Conservation (phyloP, 2,888 invertebrate genomes). For the Catotricha subobsoleta region DNA sequence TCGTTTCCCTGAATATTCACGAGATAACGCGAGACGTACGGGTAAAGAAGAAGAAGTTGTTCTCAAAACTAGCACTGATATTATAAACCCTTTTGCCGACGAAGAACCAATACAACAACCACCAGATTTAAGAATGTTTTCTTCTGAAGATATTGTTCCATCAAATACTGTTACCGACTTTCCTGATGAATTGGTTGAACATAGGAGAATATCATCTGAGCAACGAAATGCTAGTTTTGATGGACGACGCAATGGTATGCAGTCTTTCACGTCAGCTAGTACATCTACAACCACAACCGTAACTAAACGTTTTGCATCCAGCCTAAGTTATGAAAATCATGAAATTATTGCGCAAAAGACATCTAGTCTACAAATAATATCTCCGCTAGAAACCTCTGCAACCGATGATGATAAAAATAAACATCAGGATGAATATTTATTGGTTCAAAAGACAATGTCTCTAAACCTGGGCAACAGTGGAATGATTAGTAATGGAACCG, state of each 20-base stretch:
- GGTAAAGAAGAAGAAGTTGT: conserved; percentile 9
- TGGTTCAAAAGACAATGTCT: conserved; percentile 19
- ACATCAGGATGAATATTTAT: conserved; percentile 14
- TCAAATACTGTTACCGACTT: background rate
- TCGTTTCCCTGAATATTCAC: conserved; percentile 24
- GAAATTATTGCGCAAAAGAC: conserved; percentile 20
- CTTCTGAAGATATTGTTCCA: no score
- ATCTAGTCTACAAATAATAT: conserved; percentile 4
- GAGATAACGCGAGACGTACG: conserved; percentile 10
- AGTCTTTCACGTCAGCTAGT: background rate
- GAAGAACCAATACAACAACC: background rate
- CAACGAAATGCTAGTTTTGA: conserved; percentile 24
- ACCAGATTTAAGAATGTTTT: background rate
- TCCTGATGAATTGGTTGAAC: conserved; percentile 17
- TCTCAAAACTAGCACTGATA: conserved; percentile 3
- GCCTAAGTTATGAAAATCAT: conserved; percentile 27
- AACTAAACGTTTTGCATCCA: conserved; percentile 9
- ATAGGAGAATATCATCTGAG: conserved; percentile 23
- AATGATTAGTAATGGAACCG: background rate
- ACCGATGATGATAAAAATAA: conserved; percentile 14
- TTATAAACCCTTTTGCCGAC: conserved; percentile 7
- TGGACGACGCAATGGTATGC: conserved; percentile 29
- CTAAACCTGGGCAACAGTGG: background rate
- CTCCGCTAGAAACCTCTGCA: conserved; percentile 9
- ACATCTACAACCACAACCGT: conserved; percentile 1